Conservation (phyloP, 2,113 vertebrate genomes). For the Regulus satrapa region DNA sequence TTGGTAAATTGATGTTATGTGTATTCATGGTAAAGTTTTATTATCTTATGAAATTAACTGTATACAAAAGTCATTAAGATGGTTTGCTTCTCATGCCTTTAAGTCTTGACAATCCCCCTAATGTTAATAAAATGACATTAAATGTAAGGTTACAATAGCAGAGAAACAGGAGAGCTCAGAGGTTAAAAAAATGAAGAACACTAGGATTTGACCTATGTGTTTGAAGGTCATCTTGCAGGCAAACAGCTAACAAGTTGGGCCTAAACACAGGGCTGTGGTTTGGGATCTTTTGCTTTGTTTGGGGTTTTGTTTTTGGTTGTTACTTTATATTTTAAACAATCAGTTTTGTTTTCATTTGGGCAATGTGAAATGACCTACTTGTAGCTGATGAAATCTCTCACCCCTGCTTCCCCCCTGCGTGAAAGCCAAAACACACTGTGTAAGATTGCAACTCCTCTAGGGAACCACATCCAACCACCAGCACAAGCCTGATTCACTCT, state of each 20-base stretch:
- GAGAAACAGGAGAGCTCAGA: background rate
- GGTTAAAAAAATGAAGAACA: background rate
- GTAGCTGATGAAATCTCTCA: background rate
- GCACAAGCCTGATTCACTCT: background rate
- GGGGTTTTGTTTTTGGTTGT: background rate
- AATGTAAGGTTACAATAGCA: background rate
- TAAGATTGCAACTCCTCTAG: background rate
- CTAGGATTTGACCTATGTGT: background rate
- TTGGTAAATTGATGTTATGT: background rate
- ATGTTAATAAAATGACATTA: background rate
- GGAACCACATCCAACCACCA: background rate
- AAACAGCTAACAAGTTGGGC: background rate
- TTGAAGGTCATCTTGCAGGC: background rate
- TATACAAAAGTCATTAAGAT: background rate
- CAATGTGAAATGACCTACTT: background rate
- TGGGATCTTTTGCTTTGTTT: background rate
- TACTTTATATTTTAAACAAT: background rate
- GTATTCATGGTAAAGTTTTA: background rate
- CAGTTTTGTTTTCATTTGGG: background rate
- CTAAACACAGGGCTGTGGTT: background rate
- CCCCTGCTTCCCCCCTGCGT: background rate
- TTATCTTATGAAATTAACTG: background rate
- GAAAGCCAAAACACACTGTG: background rate
- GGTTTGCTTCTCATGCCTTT: background rate
- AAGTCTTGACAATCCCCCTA: background rate